Evolutionary conservation across 2,113 vertebrate genomes (phyloP).

Genomic region (Aviceda subcristata): DNA sequence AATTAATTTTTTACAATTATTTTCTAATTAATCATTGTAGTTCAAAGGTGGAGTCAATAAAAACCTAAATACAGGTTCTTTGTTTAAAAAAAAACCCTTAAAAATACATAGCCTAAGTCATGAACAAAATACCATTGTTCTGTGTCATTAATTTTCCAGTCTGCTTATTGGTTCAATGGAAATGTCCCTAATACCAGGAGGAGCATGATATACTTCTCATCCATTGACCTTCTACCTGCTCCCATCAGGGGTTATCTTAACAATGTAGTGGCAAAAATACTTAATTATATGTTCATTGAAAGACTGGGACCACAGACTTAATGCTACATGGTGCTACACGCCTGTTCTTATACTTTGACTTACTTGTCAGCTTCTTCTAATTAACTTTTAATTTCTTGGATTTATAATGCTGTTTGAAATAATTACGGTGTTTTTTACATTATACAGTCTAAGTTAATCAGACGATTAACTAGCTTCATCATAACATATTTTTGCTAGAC

Average conservation of each 20-base stretch:
- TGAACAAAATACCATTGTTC: neutral
- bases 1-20: neutral
- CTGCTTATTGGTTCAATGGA: neutral
- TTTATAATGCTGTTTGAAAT: neutral
- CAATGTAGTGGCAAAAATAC: neutral
- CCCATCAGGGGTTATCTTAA: neutral
- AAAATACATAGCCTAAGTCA: neutral
- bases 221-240: neutral
- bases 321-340: fast-evolving
- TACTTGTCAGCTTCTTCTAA: neutral
- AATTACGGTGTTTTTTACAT: neutral
- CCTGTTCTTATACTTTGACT: neutral
- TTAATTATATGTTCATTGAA: neutral
- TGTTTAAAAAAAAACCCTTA: neutral
- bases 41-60: neutral
- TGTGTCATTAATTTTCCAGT: neutral
- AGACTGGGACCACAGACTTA: neutral
- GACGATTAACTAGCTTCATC: neutral
- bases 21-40: neutral
- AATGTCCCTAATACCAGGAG: neutral
- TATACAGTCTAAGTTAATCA: neutral
- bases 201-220: neutral
- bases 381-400: neutral
- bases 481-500: neutral
- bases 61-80: neutral